phyloP scores from a whole-genome alignment of 1,140 invertebrate genomes.

The Parapsyche elsis region DNA sequence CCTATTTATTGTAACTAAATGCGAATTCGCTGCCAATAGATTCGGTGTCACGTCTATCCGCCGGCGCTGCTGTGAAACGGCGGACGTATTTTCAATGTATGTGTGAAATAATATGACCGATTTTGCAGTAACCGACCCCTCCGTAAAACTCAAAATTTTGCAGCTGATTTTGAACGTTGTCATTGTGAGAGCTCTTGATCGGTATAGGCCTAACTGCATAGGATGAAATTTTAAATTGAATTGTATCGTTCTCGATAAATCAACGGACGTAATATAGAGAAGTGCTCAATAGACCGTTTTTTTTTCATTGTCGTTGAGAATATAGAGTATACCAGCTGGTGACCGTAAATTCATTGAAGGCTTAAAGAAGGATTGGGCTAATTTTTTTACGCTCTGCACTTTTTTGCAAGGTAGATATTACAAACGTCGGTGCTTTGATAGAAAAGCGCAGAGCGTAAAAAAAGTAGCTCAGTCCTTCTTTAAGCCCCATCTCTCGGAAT shows the following conservation, averaged over 20 bases:
- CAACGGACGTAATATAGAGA: background rate
- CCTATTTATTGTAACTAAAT: constrained; percentile 34
- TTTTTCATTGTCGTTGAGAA: too few relatives aligned
- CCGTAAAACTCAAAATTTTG: background rate
- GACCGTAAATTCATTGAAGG: too few relatives aligned
- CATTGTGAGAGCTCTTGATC: constrained; percentile 15
- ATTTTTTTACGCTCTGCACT: too few relatives aligned
- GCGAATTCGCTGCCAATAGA: background rate
- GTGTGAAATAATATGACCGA: background rate
- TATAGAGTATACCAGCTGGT: too few relatives aligned
- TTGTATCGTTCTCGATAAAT: background rate
- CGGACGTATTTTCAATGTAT: constrained; percentile 22
- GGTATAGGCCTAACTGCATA: constrained; percentile 34
- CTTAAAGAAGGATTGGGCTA: too few relatives aligned
- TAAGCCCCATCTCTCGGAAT: too few relatives aligned
- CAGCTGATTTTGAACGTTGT: constrained; percentile 14
- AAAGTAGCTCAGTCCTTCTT: too few relatives aligned
- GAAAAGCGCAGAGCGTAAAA: too few relatives aligned
- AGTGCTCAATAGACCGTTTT: background rate
- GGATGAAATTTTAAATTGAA: constrained; percentile 21
- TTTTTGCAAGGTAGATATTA: too few relatives aligned
- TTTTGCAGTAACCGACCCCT: constrained; percentile 5
- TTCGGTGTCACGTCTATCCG: constrained; percentile 13
- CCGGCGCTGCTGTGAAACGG: constrained; percentile 4
- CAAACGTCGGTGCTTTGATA: too few relatives aligned